Conservation (phyloP, 2,888 invertebrate species). For the Mesorhabditis belari region DNA sequence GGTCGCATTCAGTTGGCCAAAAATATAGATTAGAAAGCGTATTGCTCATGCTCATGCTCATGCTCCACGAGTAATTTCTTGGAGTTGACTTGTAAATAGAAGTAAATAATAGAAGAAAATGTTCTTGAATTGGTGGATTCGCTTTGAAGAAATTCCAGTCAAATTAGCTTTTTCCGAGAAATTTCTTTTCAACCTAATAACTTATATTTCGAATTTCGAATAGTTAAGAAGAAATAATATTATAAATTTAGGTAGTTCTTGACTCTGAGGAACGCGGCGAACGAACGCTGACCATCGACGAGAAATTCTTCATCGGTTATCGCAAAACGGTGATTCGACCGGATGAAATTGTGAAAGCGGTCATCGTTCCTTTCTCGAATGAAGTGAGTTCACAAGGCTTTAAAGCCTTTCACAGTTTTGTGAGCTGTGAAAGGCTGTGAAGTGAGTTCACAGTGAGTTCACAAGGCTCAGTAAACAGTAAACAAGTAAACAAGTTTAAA, state of each 20-base stretch:
- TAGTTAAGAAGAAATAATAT: background rate
- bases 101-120: background rate
- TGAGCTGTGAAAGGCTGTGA: no score
- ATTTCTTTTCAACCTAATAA: background rate
- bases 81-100: background rate
- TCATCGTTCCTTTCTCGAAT: conserved; percentile 71
- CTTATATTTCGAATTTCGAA: background rate
- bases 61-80: no score
- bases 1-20: no score
- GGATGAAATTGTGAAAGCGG: conserved; percentile 73
- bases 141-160: background rate
- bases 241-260: conserved; percentile 10
- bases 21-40: no score
- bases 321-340: conserved; percentile 68
- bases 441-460: no score
- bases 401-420: no score
- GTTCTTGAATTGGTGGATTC: background rate
- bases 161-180: background rate
- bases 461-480: no score
- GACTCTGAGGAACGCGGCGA: conserved; percentile 44
- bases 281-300: conserved; percentile 62
- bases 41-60: no score
- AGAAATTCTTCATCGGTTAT: conserved; percentile 76
- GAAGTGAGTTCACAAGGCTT: conserved; percentile 50
- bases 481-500: no score